Percentiles rank a stretch among this genome's conserved stretches.
phyloP scores from a whole-genome alignment of 2,113 vertebrate species.

The Periophthalmodon schlosseri region DNA sequence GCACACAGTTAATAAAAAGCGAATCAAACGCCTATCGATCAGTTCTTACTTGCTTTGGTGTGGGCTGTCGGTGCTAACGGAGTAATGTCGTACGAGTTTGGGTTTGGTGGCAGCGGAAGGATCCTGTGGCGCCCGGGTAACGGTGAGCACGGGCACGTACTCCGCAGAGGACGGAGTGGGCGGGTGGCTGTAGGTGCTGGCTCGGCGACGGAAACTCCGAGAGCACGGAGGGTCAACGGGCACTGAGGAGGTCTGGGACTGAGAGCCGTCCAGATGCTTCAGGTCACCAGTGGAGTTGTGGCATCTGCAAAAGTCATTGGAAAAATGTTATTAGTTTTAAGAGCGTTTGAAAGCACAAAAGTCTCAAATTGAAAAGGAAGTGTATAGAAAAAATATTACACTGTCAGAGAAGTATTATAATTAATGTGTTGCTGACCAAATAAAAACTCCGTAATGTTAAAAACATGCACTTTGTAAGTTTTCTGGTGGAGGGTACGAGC shows the following conservation, averaged over 20 bases:
- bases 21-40: not conserved
- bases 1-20: not conserved
- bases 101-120: conserved; percentile 79
- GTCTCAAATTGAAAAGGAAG: no score
- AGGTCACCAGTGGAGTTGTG: conserved; percentile 85
- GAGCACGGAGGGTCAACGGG: conserved; percentile 60
- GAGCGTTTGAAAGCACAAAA: no score
- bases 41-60: conserved; percentile 86
- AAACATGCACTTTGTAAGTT: no score
- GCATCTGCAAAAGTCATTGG: conserved; percentile 48
- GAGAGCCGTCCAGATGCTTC: conserved; percentile 65
- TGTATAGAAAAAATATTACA: no score
- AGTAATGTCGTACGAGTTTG: conserved; percentile 95
- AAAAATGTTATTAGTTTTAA: no score
- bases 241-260: conserved; percentile 35
- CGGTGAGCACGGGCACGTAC: conserved; percentile 50
- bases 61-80: conserved; percentile 94
- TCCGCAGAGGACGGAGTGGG: conserved; percentile 68
- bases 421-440: no score
- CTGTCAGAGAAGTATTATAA: no score
- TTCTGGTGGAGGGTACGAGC: no score
- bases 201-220: conserved; percentile 83
- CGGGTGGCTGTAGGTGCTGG: conserved; percentile 89
- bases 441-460: no score
- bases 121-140: conserved; percentile 66